Conservation (phyloP, 2,888 invertebrate species). For the Desoria tigrina region DNA sequence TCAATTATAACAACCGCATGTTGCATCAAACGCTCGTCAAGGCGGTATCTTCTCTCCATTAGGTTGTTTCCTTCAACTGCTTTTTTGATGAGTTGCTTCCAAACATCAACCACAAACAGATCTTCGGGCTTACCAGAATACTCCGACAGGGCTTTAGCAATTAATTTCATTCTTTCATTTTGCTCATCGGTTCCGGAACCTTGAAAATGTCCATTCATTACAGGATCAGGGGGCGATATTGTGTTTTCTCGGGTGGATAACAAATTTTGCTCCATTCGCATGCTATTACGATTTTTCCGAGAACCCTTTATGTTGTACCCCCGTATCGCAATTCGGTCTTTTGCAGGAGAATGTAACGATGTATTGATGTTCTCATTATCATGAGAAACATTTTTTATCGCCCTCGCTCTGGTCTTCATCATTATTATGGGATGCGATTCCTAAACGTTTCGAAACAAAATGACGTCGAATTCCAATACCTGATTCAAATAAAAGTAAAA, state of each 20-base stretch:
- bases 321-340: neutral
- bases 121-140: slow-evolving; percentile 15
- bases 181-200: neutral
- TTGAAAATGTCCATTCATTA: neutral
- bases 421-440: no score
- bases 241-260: neutral
- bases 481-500: no score
- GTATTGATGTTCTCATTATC: neutral
- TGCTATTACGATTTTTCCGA: neutral
- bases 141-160: neutral
- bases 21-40: neutral
- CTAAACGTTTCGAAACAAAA: no score
- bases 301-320: neutral
- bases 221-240: neutral
- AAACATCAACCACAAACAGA: slow-evolving; percentile 12
- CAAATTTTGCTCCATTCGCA: neutral
- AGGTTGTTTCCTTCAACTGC: neutral
- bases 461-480: no score
- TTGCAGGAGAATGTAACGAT: neutral
- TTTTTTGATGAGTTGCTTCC: slow-evolving; percentile 14
- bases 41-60: neutral
- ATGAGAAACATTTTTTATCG: neutral
- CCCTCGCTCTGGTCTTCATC: slow-evolving; percentile 4
- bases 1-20: slow-evolving; percentile 8
- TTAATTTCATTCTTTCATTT: neutral